phyloP scores from a whole-genome alignment of 2,113 vertebrate species.

The Craseonycteris thonglongyai region DNA sequence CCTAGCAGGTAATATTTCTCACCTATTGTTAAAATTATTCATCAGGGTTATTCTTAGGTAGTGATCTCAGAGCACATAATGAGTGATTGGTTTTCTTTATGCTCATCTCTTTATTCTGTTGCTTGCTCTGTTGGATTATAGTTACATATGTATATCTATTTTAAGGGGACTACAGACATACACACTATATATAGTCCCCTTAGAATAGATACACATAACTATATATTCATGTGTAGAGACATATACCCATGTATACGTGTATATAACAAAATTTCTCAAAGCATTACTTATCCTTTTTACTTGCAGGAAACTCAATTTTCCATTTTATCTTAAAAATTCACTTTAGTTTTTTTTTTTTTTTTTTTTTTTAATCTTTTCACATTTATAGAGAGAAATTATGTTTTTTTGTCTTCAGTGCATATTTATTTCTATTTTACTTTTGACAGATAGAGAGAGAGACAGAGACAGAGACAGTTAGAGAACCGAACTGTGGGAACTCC shows the following conservation, averaged over 20 bases:
- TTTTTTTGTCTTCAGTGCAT: too few species aligned
- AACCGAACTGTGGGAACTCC: too few species aligned
- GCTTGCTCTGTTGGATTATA: background rate
- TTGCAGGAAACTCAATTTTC: background rate
- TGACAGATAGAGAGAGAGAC: too few species aligned
- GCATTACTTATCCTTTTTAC: background rate
- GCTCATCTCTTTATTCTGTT: background rate
- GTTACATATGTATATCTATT: background rate
- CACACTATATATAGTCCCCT: background rate
- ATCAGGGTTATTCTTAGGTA: background rate
- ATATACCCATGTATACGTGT: background rate
- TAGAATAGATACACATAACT: background rate
- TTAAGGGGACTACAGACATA: background rate
- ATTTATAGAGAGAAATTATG: too few species aligned
- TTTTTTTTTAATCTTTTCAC: too few species aligned
- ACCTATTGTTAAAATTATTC: background rate
- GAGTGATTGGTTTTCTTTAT: background rate
- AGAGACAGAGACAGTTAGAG: too few species aligned
- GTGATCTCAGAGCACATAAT: background rate
- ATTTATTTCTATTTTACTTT: too few species aligned
- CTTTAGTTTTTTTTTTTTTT: too few species aligned
- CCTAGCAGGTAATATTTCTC: constrained; percentile 71
- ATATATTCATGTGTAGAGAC: background rate
- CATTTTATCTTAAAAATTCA: background rate
- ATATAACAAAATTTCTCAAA: background rate